Evolutionary conservation across 2,113 vertebrate species (phyloP), one percentile per base, ranked within the genome.

Genomic region (Neogobius melanostomus): DNA sequence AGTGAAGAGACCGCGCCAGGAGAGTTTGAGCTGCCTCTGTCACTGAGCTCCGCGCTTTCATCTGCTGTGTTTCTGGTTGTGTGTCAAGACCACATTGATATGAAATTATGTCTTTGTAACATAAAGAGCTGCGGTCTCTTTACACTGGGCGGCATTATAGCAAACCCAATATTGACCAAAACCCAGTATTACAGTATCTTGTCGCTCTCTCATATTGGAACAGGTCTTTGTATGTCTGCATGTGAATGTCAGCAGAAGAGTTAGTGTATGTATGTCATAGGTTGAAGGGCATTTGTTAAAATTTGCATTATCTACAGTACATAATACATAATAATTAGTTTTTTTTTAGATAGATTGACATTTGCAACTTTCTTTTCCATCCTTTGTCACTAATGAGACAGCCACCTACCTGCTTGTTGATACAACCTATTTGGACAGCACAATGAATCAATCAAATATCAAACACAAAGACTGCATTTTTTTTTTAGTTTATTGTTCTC

Each of bases 231-330:
- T 77, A 85, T 36, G 79, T 72, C 63, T 60, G 83, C 80, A 80
- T 88, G 80, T 89, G 88, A 87, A 84, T 76, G 82, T 75, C 85
- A 85, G 90, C 88, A 85, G 90, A 81, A 88, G 65, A 83, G 73
- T 80, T 83, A 52, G 15, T n/a, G 15, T n/a, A 6, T n/a, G 50
- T 1, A 52, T n/a, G 7, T n/a, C 14, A 49, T 49, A 49, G 11
- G 11, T 49, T 49, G 11, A 36, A 36, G 3, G 28, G 28, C 28
- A 36, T 36, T 2, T 36, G 28, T 36, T 36, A 36, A 36, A 36
- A 36, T 36, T 1, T 5, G 28, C 28, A 36, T 36, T 36, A 36
- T 36, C 28, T 36, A 36, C 28, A 36, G 28, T 5, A 36, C 28
- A 36, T 36, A 36, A 36, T 36, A 36, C 4, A 4, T 21, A 21